A percentile compares a stretch with the other conserved stretches of the same genome.
Evolutionary conservation across 2,113 vertebrate genomes (phyloP).

Genomic region (Plotosus lineatus): DNA sequence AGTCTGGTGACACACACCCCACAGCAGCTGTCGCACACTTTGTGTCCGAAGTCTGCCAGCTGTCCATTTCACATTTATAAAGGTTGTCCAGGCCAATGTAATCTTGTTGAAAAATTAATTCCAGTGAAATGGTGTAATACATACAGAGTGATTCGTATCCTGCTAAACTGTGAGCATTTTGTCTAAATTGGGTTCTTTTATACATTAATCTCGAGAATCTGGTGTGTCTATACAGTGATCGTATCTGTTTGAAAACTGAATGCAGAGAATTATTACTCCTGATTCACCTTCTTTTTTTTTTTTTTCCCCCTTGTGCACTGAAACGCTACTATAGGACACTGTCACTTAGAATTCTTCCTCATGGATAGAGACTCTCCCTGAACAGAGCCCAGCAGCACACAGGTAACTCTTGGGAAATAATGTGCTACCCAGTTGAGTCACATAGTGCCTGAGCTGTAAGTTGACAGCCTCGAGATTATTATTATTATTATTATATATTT

Average conservation of each 20-base stretch:
- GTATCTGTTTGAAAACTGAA: not conserved
- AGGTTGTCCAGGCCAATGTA: not conserved
- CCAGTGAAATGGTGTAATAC: not conserved
- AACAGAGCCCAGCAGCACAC: slow-evolving; percentile 29
- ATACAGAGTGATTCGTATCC: not conserved
- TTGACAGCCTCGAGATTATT: slow-evolving; percentile 45
- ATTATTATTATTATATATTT: too few relatives aligned
- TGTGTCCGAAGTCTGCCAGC: slow-evolving; percentile 13
- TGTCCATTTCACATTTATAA: slow-evolving; percentile 18
- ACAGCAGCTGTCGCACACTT: slow-evolving; percentile 30
- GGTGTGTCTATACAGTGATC: not conserved
- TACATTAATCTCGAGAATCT: not conserved
- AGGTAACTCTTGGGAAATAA: slow-evolving; percentile 46
- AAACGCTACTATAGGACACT: slow-evolving; percentile 21
- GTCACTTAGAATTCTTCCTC: slow-evolving; percentile 29
- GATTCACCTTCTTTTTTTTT: not conserved
- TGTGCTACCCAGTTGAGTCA: slow-evolving; percentile 29
- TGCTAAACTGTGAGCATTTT: not conserved
- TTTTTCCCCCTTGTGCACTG: too few relatives aligned
- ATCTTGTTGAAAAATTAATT: not conserved
- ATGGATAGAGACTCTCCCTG: slow-evolving; percentile 12
- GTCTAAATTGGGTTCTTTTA: not conserved
- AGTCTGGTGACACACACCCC: slow-evolving; percentile 12
- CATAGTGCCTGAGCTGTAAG: slow-evolving; percentile 23
- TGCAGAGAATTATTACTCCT: not conserved